Percentiles rank a stretch among this genome's conserved stretches.
These are phyloP conservation scores for Scaptomyza pallida DNA, from an alignment of 1,140 invertebrate species.

Conservation along the genomic window DNA sequence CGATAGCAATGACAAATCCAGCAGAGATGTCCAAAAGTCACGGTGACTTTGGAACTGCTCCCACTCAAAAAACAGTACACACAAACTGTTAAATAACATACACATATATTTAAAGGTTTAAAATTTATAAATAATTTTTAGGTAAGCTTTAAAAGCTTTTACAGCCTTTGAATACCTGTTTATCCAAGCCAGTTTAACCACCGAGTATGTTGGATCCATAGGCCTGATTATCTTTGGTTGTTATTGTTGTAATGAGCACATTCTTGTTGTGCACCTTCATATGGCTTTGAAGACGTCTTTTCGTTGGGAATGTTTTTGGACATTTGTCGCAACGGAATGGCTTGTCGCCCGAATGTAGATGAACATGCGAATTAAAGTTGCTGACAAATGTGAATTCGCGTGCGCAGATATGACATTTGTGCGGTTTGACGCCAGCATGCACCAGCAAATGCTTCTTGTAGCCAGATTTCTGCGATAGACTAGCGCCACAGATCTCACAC, in stretches of 20 bases:
- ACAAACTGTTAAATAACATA: too few relatives aligned
- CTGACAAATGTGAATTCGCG: slow-evolving; percentile 77
- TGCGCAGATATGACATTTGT: slow-evolving; percentile 73
- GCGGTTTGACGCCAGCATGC: slow-evolving; percentile 76
- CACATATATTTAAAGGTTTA: too few relatives aligned
- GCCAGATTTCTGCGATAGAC: slow-evolving; percentile 78
- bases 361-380: slow-evolving; percentile 85
- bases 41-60: too few relatives aligned
- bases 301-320: slow-evolving; percentile 68
- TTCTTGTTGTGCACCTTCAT: slow-evolving; percentile 69
- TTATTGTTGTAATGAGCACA: slow-evolving; percentile 9
- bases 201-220: too few relatives aligned
- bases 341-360: slow-evolving; percentile 89
- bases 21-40: neutral
- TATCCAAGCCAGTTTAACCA: too few relatives aligned
- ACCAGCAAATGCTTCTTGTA: slow-evolving; percentile 82
- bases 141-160: neutral
- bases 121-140: neutral
- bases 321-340: slow-evolving; percentile 68
- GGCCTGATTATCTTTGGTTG: neutral
- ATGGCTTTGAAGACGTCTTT: slow-evolving; percentile 70
- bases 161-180: too few relatives aligned
- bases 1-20: slow-evolving; percentile 16
- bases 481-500: slow-evolving; percentile 81
- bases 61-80: too few relatives aligned